Evolutionary conservation across 2,113 vertebrate species (phyloP).

Genomic region (Erythrolamprus reginae): DNA sequence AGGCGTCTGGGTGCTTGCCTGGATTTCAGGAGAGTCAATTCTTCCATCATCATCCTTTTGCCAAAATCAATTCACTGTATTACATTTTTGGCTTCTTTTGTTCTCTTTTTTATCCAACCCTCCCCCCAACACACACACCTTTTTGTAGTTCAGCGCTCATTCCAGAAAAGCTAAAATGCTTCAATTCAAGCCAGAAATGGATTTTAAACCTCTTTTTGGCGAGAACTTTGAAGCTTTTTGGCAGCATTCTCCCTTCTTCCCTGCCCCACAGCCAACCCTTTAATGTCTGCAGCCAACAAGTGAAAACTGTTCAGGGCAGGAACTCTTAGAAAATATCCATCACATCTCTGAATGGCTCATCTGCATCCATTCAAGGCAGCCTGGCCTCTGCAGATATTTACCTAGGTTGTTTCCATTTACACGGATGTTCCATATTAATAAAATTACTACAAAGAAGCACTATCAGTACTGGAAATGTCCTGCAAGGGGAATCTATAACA

Average conservation of each 20-base stretch:
- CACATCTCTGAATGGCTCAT: background rate
- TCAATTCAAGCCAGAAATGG: slow-evolving; percentile 1
- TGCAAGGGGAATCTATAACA: background rate
- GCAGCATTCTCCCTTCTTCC: background rate
- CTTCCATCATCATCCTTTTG: slow-evolving; percentile 30
- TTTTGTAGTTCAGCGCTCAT: background rate
- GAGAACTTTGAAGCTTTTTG: background rate
- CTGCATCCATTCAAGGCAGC: background rate
- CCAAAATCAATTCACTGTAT: slow-evolving; percentile 5
- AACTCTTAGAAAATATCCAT: background rate
- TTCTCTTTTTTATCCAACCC: slow-evolving; percentile 1
- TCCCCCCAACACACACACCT: background rate
- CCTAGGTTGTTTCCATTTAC: background rate
- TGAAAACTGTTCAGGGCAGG: background rate
- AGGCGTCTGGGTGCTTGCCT: background rate
- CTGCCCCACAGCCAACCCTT: background rate
- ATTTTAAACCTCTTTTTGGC: slow-evolving; percentile 24
- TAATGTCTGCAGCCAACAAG: background rate
- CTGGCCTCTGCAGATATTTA: background rate
- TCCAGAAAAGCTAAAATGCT: slow-evolving; percentile 33
- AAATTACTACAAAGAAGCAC: background rate
- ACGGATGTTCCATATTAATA: background rate
- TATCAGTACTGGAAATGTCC: background rate
- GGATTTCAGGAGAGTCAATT: background rate
- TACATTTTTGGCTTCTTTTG: slow-evolving; percentile 2